These are phyloP conservation scores for Progne subis DNA, from an alignment of 2,113 vertebrate species.

Conservation along the genomic window DNA sequence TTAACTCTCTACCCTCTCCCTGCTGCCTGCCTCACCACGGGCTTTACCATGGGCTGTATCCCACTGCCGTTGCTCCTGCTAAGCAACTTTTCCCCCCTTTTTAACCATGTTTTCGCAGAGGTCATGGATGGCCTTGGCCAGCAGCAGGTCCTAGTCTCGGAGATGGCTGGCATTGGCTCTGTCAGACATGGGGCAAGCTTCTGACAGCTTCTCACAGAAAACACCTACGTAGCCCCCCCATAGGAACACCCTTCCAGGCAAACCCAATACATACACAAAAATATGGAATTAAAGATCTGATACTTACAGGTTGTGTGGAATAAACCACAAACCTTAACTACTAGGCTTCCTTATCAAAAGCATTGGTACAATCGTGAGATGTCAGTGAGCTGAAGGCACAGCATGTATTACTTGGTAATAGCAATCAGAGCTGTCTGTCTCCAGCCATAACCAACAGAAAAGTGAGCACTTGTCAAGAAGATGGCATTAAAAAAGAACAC, in stretches of 20 bases:
- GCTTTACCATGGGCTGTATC: not conserved
- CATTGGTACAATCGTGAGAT: not conserved
- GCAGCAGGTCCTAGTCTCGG: too few relatives aligned
- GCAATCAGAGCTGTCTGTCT: not conserved
- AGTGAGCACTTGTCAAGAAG: not conserved
- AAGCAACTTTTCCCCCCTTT: rapidly evolving
- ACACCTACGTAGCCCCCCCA: not conserved
- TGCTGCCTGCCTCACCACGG: not conserved
- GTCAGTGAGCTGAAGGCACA: not conserved
- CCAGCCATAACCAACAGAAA: not conserved
- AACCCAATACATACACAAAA: not conserved
- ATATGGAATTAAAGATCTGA: not conserved
- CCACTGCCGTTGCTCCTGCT: not conserved
- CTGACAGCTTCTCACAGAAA: not conserved
- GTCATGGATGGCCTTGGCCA: not conserved
- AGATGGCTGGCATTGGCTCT: not conserved
- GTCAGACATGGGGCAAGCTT: not conserved
- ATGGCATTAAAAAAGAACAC: not conserved
- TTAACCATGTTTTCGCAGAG: not conserved
- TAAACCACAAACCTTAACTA: not conserved
- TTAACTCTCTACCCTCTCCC: not conserved
- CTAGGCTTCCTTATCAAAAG: not conserved
- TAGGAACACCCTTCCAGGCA: not conserved
- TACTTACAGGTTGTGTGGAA: not conserved
- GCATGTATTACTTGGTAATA: not conserved